Conservation (phyloP, 1,140 invertebrate species). For the Drosophila mojavensis region DNA sequence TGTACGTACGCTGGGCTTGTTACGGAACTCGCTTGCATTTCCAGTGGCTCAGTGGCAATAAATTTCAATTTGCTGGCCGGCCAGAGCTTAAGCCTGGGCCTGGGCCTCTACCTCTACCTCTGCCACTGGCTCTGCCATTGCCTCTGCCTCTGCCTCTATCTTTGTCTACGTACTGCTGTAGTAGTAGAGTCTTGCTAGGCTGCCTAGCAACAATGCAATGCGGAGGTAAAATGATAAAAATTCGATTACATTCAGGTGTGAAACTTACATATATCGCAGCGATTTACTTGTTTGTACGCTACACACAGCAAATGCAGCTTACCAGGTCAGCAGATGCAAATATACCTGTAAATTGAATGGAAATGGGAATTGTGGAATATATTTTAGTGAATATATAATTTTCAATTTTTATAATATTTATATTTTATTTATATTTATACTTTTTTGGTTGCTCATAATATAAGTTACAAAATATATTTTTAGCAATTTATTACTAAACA, state of each 20-base stretch:
- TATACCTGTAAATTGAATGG: too few relatives aligned
- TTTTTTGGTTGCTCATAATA: too few relatives aligned
- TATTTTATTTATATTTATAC: too few relatives aligned
- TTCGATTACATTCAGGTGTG: slow-evolving; percentile 82
- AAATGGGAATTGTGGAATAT: too few relatives aligned
- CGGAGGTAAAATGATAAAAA: slow-evolving; percentile 81
- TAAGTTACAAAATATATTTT: too few relatives aligned
- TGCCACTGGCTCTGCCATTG: neutral
- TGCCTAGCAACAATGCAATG: slow-evolving; percentile 78
- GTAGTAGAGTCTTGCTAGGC: slow-evolving; percentile 28
- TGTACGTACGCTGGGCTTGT: slow-evolving; percentile 13
- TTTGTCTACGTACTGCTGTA: neutral
- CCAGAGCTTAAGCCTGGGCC: slow-evolving; percentile 12
- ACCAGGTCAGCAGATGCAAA: slow-evolving; percentile 2
- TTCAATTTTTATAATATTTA: too few relatives aligned
- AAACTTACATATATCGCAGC: slow-evolving; percentile 75
- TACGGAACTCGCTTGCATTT: slow-evolving; percentile 62
- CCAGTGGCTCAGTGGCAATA: slow-evolving; percentile 78
- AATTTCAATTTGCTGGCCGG: slow-evolving; percentile 77
- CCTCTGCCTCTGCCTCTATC: neutral
- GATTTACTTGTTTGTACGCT: slow-evolving; percentile 73
- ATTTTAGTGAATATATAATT: too few relatives aligned
- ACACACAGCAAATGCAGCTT: slow-evolving; percentile 48
- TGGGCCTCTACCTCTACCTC: slow-evolving; percentile 1
- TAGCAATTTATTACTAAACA: too few relatives aligned